These are phyloP conservation scores for Ichneumoninae sp. DNA, from an alignment of 2,888 invertebrate species.

Conservation along the genomic window DNA sequence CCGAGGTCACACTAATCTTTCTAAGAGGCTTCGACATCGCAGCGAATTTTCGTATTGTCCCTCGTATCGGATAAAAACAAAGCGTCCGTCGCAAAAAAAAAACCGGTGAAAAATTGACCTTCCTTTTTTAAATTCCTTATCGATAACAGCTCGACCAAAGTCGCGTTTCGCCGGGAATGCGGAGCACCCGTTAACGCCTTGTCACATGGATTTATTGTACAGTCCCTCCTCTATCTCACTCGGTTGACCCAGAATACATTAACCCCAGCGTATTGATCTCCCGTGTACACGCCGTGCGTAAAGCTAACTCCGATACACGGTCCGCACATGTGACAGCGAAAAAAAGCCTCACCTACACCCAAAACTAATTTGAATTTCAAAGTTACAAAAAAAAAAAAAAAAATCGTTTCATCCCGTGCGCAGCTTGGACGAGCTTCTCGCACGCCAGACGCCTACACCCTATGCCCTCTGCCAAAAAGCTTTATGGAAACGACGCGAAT, in stretches of 20 bases:
- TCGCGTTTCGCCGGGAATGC: not conserved
- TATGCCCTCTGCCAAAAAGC: slow-evolving; percentile 13
- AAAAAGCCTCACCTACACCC: not conserved
- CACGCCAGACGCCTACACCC: not conserved
- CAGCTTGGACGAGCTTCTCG: not conserved
- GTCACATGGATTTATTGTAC: slow-evolving; percentile 12
- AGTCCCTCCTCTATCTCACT: slow-evolving; percentile 27
- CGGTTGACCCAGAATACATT: slow-evolving; percentile 58
- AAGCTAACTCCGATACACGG: not conserved
- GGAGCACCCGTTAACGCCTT: not conserved
- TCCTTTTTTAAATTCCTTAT: not conserved
- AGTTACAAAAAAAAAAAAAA: not conserved
- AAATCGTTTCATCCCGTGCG: not conserved
- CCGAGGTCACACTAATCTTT: too few species aligned
- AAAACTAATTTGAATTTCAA: not conserved
- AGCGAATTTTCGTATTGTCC: too few species aligned
- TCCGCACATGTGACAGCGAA: not conserved
- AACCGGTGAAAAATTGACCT: too few species aligned
- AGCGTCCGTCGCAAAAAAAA: too few species aligned
- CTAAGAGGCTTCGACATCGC: too few species aligned
- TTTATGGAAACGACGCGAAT: slow-evolving; percentile 14
- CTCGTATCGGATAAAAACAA: too few species aligned
- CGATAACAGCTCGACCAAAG: not conserved
- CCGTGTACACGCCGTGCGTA: slow-evolving; percentile 34
- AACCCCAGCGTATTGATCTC: slow-evolving; percentile 50